Percentiles rank a stretch among this genome's conserved stretches.
Evolutionary conservation across 2,113 vertebrate species (phyloP).

Genomic region (Cyphomyrus plagiostoma): DNA sequence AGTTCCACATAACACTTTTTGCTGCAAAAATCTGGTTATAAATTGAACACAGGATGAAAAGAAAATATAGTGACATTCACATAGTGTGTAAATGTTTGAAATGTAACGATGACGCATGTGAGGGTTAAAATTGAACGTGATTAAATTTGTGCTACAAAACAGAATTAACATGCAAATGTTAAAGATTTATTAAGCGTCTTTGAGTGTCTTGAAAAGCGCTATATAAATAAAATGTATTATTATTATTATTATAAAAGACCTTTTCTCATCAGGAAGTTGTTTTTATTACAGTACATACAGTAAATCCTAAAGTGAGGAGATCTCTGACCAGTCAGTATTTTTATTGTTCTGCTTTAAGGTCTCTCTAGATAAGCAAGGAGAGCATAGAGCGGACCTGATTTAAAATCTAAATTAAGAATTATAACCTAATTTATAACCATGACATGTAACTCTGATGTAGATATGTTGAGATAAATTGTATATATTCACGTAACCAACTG

Average conservation of each 20-base stretch:
- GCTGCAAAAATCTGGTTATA: not conserved
- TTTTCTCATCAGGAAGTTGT: not conserved
- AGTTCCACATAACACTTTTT: not conserved
- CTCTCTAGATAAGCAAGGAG: not conserved
- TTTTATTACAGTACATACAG: not conserved
- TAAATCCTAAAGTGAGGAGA: not conserved
- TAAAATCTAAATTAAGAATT: not conserved
- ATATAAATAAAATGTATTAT: no score
- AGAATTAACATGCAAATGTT: not conserved
- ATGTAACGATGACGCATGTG: not conserved
- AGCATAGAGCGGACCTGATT: not conserved
- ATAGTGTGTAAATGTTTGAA: not conserved
- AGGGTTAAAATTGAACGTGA: not conserved
- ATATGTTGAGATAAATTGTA: not conserved
- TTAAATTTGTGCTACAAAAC: not conserved
- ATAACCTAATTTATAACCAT: not conserved
- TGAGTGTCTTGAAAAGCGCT: no score
- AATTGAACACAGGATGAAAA: not conserved
- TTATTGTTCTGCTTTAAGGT: not conserved
- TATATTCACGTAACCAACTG: no score
- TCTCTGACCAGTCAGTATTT: not conserved
- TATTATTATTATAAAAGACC: no score
- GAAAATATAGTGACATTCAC: not conserved
- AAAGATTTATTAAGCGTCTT: no score
- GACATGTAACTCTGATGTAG: not conserved